A percentile compares a stretch with the other conserved stretches of the same genome.
Evolutionary conservation across 1,140 invertebrate genomes (phyloP).

Genomic region (Babylonia areolata): DNA sequence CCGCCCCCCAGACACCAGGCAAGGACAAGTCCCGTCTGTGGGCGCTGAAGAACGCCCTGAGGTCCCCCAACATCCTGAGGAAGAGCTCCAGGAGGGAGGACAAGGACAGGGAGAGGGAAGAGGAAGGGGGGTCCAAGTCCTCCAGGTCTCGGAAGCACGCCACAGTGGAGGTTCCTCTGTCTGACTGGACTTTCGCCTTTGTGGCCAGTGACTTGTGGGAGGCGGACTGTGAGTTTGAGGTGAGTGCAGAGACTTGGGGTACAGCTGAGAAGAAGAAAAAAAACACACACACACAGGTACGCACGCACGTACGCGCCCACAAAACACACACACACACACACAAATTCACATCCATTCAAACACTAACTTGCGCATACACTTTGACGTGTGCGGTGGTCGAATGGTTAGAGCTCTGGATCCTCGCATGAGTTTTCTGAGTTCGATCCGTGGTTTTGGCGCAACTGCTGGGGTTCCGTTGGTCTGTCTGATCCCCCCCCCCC

Average conservation of each 20-base stretch:
- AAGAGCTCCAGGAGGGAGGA: slow-evolving; percentile 14
- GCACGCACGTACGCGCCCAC: too few species aligned
- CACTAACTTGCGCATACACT: too few species aligned
- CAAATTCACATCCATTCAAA: too few species aligned
- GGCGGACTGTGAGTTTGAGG: slow-evolving; percentile 40
- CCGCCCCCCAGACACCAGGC: background rate
- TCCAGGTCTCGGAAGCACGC: background rate
- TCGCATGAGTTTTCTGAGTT: too few species aligned
- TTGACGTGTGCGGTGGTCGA: too few species aligned
- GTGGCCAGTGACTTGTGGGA: slow-evolving; percentile 19
- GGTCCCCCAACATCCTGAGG: slow-evolving; percentile 37
- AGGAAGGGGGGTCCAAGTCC: background rate
- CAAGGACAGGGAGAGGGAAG: background rate
- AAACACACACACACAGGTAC: too few species aligned
- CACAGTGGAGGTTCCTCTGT: slow-evolving; percentile 23
- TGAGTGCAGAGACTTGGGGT: slow-evolving; percentile 6
- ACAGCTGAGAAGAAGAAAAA: too few species aligned
- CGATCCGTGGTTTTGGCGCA: too few species aligned
- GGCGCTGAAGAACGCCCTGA: slow-evolving; percentile 36
- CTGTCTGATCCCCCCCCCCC: too few species aligned
- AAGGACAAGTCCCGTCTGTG: slow-evolving; percentile 33
- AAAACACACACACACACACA: too few species aligned
- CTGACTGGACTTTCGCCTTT: slow-evolving; percentile 13
- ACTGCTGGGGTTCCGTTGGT: too few species aligned
- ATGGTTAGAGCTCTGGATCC: too few species aligned